A percentile compares a stretch with the other conserved stretches of the same genome.
Evolutionary conservation across 1,140 invertebrate genomes (phyloP).

Genomic region (Drosophila sechellia): DNA sequence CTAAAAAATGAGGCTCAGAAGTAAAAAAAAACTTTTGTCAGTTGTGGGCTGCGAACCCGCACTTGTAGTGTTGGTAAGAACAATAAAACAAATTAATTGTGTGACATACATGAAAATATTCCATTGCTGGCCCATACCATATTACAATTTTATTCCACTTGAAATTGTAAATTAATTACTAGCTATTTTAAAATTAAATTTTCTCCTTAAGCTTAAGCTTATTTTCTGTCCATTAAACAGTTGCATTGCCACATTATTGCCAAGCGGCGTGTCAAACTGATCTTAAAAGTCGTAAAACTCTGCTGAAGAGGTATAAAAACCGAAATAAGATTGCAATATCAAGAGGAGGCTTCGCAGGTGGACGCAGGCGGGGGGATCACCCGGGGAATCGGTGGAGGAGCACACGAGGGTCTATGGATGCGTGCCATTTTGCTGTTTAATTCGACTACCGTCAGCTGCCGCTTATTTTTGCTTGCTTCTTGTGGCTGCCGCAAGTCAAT

Average conservation of each 20-base stretch:
- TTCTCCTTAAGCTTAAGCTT: neutral
- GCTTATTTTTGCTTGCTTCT: constrained; percentile 22
- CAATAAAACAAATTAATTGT: too few relatives aligned
- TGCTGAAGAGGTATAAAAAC: constrained; percentile 1
- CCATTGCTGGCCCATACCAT: too few relatives aligned
- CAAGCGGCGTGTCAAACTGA: neutral
- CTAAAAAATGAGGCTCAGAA: too few relatives aligned
- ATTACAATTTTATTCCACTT: too few relatives aligned
- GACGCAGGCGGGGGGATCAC: neutral
- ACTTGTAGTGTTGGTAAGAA: too few relatives aligned
- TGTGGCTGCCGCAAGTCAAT: constrained; percentile 53
- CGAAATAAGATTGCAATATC: constrained; percentile 50
- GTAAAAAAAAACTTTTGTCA: too few relatives aligned
- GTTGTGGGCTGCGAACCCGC: too few relatives aligned
- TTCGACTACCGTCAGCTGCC: constrained; percentile 74
- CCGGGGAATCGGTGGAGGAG: neutral
- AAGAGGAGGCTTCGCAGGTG: constrained; percentile 16
- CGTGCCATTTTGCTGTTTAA: constrained; percentile 77
- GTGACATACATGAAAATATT: too few relatives aligned
- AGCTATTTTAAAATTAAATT: neutral
- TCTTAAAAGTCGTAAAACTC: constrained; percentile 23
- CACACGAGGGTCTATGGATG: constrained; percentile 59
- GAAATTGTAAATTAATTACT: too few relatives aligned
- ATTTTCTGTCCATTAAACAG: neutral
- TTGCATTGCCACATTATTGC: neutral